Evolutionary conservation across 2,797 vertebrate species (phyloP), one percentile per base, ranked within the genome.

Genomic region (Falco concolor): DNA sequence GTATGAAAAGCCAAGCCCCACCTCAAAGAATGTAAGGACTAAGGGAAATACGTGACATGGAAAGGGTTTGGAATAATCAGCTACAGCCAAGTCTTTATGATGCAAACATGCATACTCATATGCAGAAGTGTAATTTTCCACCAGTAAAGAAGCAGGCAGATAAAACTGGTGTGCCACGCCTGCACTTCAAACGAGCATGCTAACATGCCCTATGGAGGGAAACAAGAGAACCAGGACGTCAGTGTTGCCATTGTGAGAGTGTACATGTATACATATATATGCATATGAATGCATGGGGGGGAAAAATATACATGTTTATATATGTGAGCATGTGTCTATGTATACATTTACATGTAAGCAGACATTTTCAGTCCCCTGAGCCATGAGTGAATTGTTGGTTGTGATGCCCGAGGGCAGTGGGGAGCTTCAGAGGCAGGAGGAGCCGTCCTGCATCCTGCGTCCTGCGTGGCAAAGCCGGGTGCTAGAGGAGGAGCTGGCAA

Each of bases 381-480:
- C 75, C 12, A 5, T 3, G 10, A 34, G 56, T 12, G 38, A 64
- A 11, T 6, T 49, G 57, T 57, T 20, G 44, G 67, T 30, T 89
- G 68, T 0, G 2, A 72, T 44, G 57, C 50, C 57, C 1, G 8
- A 65, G 73, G 87, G 47, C 80, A 64, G 38, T 0, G 0, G 27
- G 61, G 69, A 68, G 21, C 44, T 68, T 53, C 21, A 36, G 76
- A 61, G 53, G 42, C 54, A 61, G 59, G 57, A 87, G 78, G 24
- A 88, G 75, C 70, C 21, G 13, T 40, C 40, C 40, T 40, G 40
- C 38, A 38, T 38, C 38, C 38, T 38, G 38, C 38, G 0, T 38
- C 70, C 70, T 44, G 56, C 3, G 0, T 56, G 77, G 80, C 81
- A 54, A 57, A 54, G 32, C 20, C 1, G 2, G 60, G 27, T 60